Evolutionary conservation across 2,888 invertebrate genomes (phyloP).

Genomic region (Eustalomyia histrio): DNA sequence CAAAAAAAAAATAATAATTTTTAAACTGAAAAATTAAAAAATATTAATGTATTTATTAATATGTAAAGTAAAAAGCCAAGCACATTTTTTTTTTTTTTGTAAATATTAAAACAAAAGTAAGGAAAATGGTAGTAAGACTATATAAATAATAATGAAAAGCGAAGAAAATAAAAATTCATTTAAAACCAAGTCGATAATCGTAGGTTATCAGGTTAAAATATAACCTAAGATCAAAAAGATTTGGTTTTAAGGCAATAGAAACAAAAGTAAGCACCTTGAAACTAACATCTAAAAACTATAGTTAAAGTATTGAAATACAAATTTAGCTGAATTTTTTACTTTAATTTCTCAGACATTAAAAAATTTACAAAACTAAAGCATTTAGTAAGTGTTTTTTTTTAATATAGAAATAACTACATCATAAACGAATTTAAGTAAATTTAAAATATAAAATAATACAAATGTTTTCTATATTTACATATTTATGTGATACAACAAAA

Average conservation of each 20-base stretch:
- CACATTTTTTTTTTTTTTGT: constrained; percentile 60
- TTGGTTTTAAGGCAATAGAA: too few relatives aligned
- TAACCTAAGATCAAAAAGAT: too few relatives aligned
- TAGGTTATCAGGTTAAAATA: too few relatives aligned
- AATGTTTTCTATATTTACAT: constrained; percentile 31
- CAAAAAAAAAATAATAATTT: constrained; percentile 31
- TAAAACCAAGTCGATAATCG: neutral
- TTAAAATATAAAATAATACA: constrained; percentile 12
- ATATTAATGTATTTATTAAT: constrained; percentile 44
- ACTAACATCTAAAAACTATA: neutral
- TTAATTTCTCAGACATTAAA: constrained; percentile 3
- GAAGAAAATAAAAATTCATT: neutral
- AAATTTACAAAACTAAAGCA: constrained; percentile 19
- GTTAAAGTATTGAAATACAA: neutral
- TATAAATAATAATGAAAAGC: constrained; percentile 17
- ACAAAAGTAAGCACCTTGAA: too few relatives aligned
- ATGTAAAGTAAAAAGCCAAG: constrained; percentile 20
- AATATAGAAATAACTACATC: constrained; percentile 27
- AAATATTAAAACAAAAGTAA: constrained; percentile 49
- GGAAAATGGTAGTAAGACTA: constrained; percentile 63
- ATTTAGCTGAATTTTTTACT: constrained; percentile 37
- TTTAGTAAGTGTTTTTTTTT: constrained; percentile 33
- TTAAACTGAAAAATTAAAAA: constrained; percentile 32
- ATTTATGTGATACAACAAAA: constrained; percentile 51
- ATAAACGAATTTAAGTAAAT: constrained; percentile 53